Evolutionary conservation across 2,888 invertebrate genomes (phyloP).

Genomic region (Bimastos eiseni): DNA sequence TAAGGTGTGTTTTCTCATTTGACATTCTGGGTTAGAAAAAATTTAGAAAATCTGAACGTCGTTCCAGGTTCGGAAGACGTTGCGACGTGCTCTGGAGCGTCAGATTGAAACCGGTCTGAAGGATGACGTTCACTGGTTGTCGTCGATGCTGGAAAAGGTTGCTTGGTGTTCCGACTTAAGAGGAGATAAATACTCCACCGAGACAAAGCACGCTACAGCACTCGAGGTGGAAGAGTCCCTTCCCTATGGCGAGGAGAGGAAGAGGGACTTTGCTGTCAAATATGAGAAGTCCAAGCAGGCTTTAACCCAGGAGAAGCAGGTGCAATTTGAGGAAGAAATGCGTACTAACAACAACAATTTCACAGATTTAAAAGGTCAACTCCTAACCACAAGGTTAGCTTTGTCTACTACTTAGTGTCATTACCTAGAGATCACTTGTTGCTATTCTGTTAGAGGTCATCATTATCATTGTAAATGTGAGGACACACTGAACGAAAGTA

Average conservation of each 20-base stretch:
- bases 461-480: background rate
- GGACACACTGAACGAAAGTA: background rate
- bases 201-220: slow-evolving; percentile 78
- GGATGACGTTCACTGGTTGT: slow-evolving; percentile 78
- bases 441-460: background rate
- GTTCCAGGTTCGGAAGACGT: slow-evolving; percentile 50
- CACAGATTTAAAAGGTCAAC: slow-evolving; percentile 1
- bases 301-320: slow-evolving; percentile 42
- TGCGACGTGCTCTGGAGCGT: slow-evolving; percentile 82
- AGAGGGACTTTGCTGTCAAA: slow-evolving; percentile 73
- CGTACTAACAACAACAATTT: background rate
- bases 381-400: slow-evolving; percentile 22
- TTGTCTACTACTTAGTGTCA: background rate
- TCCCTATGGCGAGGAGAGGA: slow-evolving; percentile 69
- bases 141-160: slow-evolving; percentile 82
- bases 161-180: slow-evolving; percentile 83
- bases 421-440: background rate
- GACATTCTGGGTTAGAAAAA: too few relatives aligned
- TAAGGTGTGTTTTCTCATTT: too few relatives aligned
- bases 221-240: slow-evolving; percentile 66
- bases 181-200: slow-evolving; percentile 82
- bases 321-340: background rate
- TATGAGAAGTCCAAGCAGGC: slow-evolving; percentile 67
- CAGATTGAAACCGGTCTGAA: slow-evolving; percentile 82
- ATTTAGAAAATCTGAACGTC: background rate